Base-by-base conservation (phyloP, 2,888 invertebrate species). In the Orchesella flavescens region DNA sequence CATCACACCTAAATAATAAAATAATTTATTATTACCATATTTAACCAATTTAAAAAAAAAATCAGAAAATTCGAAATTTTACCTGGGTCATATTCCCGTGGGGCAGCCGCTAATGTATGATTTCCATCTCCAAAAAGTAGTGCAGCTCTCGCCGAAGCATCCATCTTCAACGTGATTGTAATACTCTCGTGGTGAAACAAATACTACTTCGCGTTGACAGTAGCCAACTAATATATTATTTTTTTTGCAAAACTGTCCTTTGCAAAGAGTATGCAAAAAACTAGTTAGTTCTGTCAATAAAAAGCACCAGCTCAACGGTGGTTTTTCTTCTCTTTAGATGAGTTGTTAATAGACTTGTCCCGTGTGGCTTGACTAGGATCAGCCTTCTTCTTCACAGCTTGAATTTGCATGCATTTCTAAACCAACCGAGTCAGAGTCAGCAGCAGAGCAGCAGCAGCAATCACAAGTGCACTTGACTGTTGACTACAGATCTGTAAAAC, bases 51-150 rank as follows among this genome's bases (percentile, higher is more conserved):
- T 44, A 15, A 72, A 17, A 19, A 55, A 57, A 24, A 57, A 21
- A 49, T 69, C 17, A 69, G 19, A 69, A 53, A 53, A n/a, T 10
- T 23, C 17, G 9, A 63, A 63, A 63, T 63, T 13, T 19, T 34
- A 79, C 79, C 79, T 79, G 79, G n/a, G 49, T 79, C 79, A n/a
- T 79, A 79, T 63, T 79, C 72, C 44, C 72, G 13, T 1, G 73
- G 5, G 17, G 49, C 17, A 5, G 17, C 55, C 4, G 46, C 44
- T 9, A 65, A 21, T 7, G 80, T 55, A 55, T 80, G 66, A 61
- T 81, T 81, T 23, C 72, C 72, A 9, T 72, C 79, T 15, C 81
- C 74, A 44, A 75, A 81, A 15, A 81, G 63, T 53, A 81, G 23
- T 5, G 74, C 74, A 49, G 81, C 81, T 69, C 81, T 74, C 1